phyloP scores from a whole-genome alignment of 1,140 invertebrate genomes.

The Drosophila insularis region DNA sequence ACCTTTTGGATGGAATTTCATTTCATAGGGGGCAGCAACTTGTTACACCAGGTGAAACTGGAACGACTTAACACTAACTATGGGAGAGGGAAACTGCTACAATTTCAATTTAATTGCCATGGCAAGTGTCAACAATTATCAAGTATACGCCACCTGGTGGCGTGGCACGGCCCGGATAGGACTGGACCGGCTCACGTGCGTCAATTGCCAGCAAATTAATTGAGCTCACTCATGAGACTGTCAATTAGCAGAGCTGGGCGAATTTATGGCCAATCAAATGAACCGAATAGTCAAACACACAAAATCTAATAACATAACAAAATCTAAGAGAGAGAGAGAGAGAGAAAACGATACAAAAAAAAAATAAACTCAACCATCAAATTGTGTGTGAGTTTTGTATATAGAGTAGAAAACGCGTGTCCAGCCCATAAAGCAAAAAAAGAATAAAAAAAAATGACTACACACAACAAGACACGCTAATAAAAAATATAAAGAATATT shows the following conservation, averaged over 20 bases:
- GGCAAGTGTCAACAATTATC: conserved; percentile 70
- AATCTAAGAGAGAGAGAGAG: not conserved
- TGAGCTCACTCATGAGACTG: conserved; percentile 74
- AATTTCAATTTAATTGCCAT: conserved; percentile 48
- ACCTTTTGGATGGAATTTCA: not conserved
- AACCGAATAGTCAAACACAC: conserved; percentile 3
- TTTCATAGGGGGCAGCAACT: not conserved
- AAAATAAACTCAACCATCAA: conserved; percentile 2
- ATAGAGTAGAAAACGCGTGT: conserved; percentile 39
- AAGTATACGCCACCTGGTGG: conserved; percentile 74
- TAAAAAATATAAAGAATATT: conserved; percentile 29
- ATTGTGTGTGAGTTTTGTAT: conserved; percentile 13
- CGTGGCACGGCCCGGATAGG: not conserved
- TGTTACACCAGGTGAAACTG: not conserved
- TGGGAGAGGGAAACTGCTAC: not conserved
- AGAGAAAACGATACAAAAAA: conserved; percentile 22
- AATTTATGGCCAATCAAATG: conserved; percentile 57
- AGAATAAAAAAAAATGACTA: conserved; percentile 22
- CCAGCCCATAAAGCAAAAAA: conserved; percentile 47
- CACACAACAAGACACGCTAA: conserved; percentile 13
- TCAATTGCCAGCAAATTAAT: conserved; percentile 74
- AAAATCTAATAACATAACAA: too few relatives aligned
- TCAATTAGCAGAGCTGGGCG: conserved; percentile 64
- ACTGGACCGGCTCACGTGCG: conserved; percentile 48
- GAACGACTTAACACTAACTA: not conserved